Evolutionary conservation across 2,113 vertebrate species (phyloP), one percentile per base, ranked within the genome.

Genomic region (Misgurnus mizolepis): DNA sequence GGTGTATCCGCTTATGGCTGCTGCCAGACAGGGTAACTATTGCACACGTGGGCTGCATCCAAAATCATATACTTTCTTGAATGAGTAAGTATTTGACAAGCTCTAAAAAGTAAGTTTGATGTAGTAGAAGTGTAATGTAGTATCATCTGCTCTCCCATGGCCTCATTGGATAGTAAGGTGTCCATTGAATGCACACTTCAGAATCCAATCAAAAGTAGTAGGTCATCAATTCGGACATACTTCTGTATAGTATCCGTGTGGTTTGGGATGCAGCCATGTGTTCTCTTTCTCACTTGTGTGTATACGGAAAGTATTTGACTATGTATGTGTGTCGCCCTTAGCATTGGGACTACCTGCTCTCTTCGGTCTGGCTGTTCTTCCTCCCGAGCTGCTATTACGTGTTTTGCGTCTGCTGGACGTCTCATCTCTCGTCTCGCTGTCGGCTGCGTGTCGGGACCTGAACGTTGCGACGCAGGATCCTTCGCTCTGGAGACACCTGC

Each of bases 401-500:
- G 92, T 99, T 71, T 89, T 98, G 64, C 88, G 98, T 0, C 94
- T 98, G 40, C 85, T 99, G 88, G 96, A 98, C 17, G 89, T 95
- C 0, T 78, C 65, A 7, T 95, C 97, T 0, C 86, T 99, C 68
- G 77, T 96, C 6, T 87, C 92, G 6, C 89, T 98, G 8, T 96
- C 97, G 0, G 86, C 92, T 0, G 94, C 94, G 84, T 96, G 94
- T 85, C 91, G 78, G 15, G 93, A 93, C 68, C 92, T 99, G 17
- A 86, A 90, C 49, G 49, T 67, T 2, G 87, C 93, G 34, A 90
- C 94, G 0, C 91, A 90, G 0, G 98, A 98, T 89, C 93, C 92
- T 0, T 89, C 94, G 0, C 91, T 99, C 0, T 99, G 98, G 98
- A 94, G 95, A 84, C 95, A 96, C 86, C 90, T 99, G 66, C 96